Base-by-base conservation (phyloP, 2,888 invertebrate species). In the Graphium colonna region DNA sequence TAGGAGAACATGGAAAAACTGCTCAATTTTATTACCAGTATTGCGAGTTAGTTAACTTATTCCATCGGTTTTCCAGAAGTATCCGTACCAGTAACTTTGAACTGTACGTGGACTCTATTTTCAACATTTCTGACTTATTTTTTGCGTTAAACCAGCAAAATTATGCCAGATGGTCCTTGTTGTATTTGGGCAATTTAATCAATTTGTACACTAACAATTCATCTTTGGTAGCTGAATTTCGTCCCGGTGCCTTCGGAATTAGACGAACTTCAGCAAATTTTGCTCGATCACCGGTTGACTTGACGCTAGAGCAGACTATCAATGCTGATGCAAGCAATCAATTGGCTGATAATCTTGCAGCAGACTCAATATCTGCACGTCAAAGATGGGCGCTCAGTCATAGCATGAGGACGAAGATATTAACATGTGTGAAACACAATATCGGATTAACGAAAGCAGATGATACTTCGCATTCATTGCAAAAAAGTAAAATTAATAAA, bases 301-400 rank as follows among this genome's bases (percentile, higher is more conserved):
- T 64, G 15, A 61, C 59, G 5, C 51, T 67, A 7, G 65, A 67
- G 51, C 64, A 65, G 33, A 69, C 69, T 0, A 68, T 70, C 39
- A 70, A 68, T 63, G 68, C 68, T 54, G 67, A 68, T 64, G 65
- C 66, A 47, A 49, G 61, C 33, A 64, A 68, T n/a, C n/a, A n/a
- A n/a, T n/a, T n/a, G n/a, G n/a, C n/a, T 56, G 59, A 52, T 59
- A 65, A 49, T 45, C 61, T 31, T 56, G 39, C 48, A 41, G 51
- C 60, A 18, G 40, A 67, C 40, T 67, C 67, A n/a, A 67, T 71
- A 55, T 52, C 65, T 55, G 68, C 68, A 54, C 52, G 69, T 21
- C 62, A 71, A 59, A 56, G 70, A 52, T 71, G 70, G 70, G 64
- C 65, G 4, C 61, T 62, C 5, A 70, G 66, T 56, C 71, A 71